Evolutionary conservation across 92 coral and sea anemone species (phyloP).

Genomic region (Heliopora coerulea): DNA sequence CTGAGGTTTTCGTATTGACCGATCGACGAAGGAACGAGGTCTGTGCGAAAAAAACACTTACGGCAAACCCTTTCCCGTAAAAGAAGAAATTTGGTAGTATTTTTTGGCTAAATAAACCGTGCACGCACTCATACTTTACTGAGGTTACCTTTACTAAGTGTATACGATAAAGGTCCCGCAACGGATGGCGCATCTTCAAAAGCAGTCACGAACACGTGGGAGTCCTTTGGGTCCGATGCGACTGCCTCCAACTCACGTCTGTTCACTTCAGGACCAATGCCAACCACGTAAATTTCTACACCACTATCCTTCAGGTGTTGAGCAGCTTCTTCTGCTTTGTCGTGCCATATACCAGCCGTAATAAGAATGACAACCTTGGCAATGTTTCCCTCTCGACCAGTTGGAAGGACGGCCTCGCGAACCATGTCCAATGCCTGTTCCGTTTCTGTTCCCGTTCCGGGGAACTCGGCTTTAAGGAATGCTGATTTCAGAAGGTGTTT

Average conservation of each 20-base stretch:
- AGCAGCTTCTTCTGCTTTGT: background rate
- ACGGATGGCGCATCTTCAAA: constrained; percentile 35
- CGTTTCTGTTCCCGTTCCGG: constrained; percentile 25
- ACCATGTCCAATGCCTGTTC: constrained; percentile 39
- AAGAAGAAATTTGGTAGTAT: no score
- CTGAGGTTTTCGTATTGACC: no score
- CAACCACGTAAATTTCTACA: constrained; percentile 27
- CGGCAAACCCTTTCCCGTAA: no score
- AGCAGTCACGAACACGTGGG: constrained; percentile 33
- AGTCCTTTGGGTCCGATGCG: constrained; percentile 29
- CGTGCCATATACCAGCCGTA: constrained; percentile 26
- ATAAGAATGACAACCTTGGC: constrained; percentile 38
- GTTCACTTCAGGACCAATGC: constrained; percentile 36
- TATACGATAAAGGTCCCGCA: constrained; percentile 27
- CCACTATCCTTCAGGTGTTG: constrained; percentile 34
- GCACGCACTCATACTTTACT: no score
- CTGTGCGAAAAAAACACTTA: no score
- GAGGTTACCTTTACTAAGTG: constrained; percentile 36
- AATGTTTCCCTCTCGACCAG: constrained; percentile 19
- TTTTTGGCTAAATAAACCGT: no score
- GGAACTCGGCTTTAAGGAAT: constrained; percentile 32
- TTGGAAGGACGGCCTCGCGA: constrained; percentile 13
- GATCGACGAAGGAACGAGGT: no score
- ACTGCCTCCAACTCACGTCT: constrained; percentile 28
- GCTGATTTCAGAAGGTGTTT: constrained; percentile 13